Base-by-base conservation (phyloP, 2,888 invertebrate genomes). In the Caenorhabditis sp. region DNA sequence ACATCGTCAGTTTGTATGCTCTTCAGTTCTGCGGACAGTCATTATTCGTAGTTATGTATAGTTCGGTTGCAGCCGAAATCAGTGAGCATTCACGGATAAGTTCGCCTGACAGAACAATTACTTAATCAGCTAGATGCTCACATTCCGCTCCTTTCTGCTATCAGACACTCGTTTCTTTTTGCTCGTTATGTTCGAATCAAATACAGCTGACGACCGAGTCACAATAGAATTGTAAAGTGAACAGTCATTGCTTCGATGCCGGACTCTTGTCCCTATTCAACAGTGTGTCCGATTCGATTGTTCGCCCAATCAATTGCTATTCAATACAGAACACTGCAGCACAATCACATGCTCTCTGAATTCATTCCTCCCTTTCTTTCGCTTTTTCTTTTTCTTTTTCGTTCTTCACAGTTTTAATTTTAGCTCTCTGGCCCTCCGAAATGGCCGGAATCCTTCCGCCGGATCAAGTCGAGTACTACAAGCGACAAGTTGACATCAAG, bases 161-260 rank as follows among this genome's bases (percentile, higher is more conserved):
- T 24, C 24, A 40, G 40, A 20, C 60, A 22, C 24, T 60, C n/a
- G 37, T 22, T 20, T 37, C 18, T 8, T 58, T 37, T 61, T 47
- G 51, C n/a, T 35, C 32, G 28, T n/a, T 32, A 4, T 32, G 4
- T 32, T 32, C 32, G 4, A n/a, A 32, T 32, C 9, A 32, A 9
- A 26, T 3, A 26, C 55, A 35, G 32, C 32, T 32, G 18, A 26
- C 22, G n/a, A n/a, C 6, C 32, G 32, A 28, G 15, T 20, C n/a
- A 28, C 28, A 61, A 60, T 13, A 28, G 55, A 60, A 61, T 47
- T 61, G 61, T 61, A 61, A 61, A 47, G 61, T 26, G 61, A 44
- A 61, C 44, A 61, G 44, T 61, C 61, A 47, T 47, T 2, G 61
- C 47, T 37, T 37, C 18, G 15, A n/a, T 61, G 44, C 13, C 61